Base-by-base conservation (phyloP, 2,888 invertebrate genomes). In the Hypomecis atomaria region DNA sequence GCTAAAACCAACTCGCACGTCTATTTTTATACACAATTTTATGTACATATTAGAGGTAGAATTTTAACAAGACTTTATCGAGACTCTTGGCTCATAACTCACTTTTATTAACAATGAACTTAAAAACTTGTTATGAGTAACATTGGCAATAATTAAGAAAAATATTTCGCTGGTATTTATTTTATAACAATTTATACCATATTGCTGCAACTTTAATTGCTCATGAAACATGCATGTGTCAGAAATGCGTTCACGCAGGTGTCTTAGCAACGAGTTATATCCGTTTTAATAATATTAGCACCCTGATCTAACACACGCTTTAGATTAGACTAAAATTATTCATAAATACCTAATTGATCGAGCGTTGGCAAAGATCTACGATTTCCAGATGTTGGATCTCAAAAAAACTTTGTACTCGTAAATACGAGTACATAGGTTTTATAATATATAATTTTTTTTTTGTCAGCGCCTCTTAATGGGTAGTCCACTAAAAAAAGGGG, bases 151-250 rank as follows among this genome's bases (percentile, higher is more conserved):
- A 71, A 53, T 43, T 75, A 71, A 67, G 61, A 66, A 5, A 57
- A 57, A 69, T 71, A 75, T 76, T 78, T 73, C 57, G 37, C 56
- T 74, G 76, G 77, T 74, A 82, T 82, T 78, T 74, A 82, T 82
- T 78, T 80, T 71, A 78, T 72, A 81, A 76, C 71, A 73, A 78
- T 83, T 82, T 75, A 71, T 74, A 77, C 68, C 71, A 8, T 73
- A 80, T 78, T 80, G 78, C 76, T 75, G 75, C 77, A 73, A 79
- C 70, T 69, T 77, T 83, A 85, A 87, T 87, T 84, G 83, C 78
- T 82, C 79, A 86, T 87, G 80, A 84, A 85, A 84, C 71, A 85
- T 81, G 75, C 78, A 85, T 83, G 76, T 63, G 54, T 65, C 64
- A 74, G 71, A 77, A 79, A 78, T 78, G 77, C 78, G 73, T 60